Base-by-base conservation (phyloP, 2,888 invertebrate genomes). In the Euproctis similis region DNA sequence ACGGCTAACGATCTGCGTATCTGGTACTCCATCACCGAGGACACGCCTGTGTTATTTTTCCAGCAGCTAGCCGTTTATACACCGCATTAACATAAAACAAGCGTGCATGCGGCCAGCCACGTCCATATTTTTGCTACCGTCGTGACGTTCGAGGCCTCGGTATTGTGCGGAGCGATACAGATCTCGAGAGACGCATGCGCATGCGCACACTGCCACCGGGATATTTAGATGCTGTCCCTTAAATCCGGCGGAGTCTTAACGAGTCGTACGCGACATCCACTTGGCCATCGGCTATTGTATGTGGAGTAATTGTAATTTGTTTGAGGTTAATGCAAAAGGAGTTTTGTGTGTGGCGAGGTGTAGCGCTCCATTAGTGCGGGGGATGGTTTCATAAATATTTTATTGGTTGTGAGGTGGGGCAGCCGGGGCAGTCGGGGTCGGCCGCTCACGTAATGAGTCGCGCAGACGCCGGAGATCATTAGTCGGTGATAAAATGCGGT, bases 41-140 rank as follows among this genome's bases (percentile, higher is more conserved):
- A 43, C 44, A 50, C 44, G 54, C 62, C 45, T 58, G 64, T 64
- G 66, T 66, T 68, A 70, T 67, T 71, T 71, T 74, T 70, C 66
- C 68, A 34, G 36, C 50, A 39, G 42, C 50, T 53, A 50, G 50
- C 53, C 50, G 65, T 63, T 69, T 70, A 68, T 66, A 65, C 64
- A 53, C 54, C 52, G 63, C 76, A 84, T 84, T 82, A 76, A 78
- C 82, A 84, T 84, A 84, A 80, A 84, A 80, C 81, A 80, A 72
- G 77, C 56, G 56, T 65, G 69, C 65, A 59, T 35, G 72, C 68
- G 60, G 58, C 56, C 46, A 50, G 55, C 51, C 55, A 59, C 68
- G 69, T 78, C 81, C 80, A 82, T 82, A 82, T 80, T 80, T 77
- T 74, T 73, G 75, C 69, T 64, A 63, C 64, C 70, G 71, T 72